phyloP scores from a whole-genome alignment of 2,797 vertebrate genomes.

The Mergus octosetaceus region DNA sequence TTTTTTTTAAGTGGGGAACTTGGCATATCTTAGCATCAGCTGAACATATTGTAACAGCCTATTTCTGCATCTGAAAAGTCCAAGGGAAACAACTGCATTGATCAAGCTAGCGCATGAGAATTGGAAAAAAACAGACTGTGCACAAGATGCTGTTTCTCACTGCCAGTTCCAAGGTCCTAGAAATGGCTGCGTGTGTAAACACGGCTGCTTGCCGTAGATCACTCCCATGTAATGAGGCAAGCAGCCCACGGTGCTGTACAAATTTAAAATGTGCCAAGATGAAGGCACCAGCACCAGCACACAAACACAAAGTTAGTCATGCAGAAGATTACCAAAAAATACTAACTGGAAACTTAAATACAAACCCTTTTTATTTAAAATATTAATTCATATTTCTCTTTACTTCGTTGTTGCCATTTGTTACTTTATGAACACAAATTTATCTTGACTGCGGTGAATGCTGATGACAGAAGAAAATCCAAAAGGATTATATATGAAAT shows the following conservation, averaged over 20 bases:
- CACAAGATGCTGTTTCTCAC: slow-evolving; percentile 38
- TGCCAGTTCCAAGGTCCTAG: slow-evolving; percentile 22
- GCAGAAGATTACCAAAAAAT: slow-evolving; percentile 38
- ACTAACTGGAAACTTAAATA: slow-evolving; percentile 13
- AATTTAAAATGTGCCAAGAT: slow-evolving; percentile 49
- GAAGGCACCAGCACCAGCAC: neutral
- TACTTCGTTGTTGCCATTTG: neutral
- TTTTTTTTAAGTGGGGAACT: neutral
- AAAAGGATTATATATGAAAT: neutral
- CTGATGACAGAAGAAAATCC: neutral
- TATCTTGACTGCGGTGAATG: neutral
- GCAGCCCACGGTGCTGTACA: slow-evolving; percentile 36
- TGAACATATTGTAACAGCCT: neutral
- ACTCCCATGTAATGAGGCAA: slow-evolving; percentile 60
- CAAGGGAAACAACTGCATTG: slow-evolving; percentile 13
- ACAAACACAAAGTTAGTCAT: slow-evolving; percentile 19
- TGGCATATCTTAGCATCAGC: neutral
- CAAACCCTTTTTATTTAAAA: neutral
- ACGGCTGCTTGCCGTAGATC: slow-evolving; percentile 34
- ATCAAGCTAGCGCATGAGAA: neutral
- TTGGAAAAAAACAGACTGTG: slow-evolving; percentile 26
- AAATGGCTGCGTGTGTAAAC: slow-evolving; percentile 20
- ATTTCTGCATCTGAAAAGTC: slow-evolving; percentile 9
- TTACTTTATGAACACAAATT: neutral
- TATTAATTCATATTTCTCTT: neutral